phyloP scores from a whole-genome alignment of 2,888 invertebrate genomes.

The Metallyticus violacea region DNA sequence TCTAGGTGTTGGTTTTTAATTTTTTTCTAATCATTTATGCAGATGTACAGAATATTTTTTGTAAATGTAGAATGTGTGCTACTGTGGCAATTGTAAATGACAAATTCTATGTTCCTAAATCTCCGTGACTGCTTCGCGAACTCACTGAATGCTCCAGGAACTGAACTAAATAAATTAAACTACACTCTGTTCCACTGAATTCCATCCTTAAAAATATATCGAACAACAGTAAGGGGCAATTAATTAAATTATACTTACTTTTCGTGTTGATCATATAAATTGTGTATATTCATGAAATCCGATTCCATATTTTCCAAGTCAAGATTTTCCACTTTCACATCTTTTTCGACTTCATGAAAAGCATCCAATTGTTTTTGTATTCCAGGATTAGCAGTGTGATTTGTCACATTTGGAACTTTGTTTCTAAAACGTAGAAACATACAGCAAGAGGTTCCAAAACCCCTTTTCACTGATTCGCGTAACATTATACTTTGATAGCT shows the following conservation, averaged over 20 bases:
- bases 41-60: too few relatives aligned
- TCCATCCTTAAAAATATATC: too few relatives aligned
- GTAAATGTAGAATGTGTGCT: too few relatives aligned
- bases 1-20: too few relatives aligned
- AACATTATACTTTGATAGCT: neutral
- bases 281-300: conserved; percentile 52
- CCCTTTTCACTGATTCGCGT: neutral
- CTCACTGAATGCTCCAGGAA: too few relatives aligned
- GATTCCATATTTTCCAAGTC: conserved; percentile 36
- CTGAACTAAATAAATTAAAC: too few relatives aligned
- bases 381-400: conserved; percentile 4
- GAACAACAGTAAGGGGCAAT: too few relatives aligned
- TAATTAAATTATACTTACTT: conserved; percentile 37
- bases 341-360: neutral
- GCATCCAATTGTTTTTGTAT: neutral
- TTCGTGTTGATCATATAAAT: conserved; percentile 54
- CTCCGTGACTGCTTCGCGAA: too few relatives aligned
- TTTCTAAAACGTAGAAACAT: neutral
- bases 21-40: too few relatives aligned
- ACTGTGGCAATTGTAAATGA: too few relatives aligned
- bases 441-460: neutral
- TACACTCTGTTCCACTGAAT: too few relatives aligned
- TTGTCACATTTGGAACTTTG: neutral
- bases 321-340: conserved; percentile 1
- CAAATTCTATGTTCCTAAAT: too few relatives aligned